Percentiles rank a stretch among this genome's conserved stretches.
These are phyloP conservation scores for Dasysyrphus tricinctus DNA, from an alignment of 2,888 invertebrate species.

Conservation along the genomic window DNA sequence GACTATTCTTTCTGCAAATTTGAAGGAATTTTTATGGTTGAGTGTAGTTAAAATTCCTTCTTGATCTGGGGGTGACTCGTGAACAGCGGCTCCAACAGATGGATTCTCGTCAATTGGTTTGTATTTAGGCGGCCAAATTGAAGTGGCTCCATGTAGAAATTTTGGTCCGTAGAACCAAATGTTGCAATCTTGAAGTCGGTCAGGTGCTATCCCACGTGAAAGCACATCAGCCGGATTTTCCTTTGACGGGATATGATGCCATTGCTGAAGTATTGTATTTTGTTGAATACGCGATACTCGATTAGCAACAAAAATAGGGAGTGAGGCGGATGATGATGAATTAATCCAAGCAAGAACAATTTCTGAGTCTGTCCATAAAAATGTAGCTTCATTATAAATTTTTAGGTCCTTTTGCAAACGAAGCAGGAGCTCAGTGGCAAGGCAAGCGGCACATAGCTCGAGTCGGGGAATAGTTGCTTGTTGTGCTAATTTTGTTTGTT, in stretches of 20 bases:
- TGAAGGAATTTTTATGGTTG: not conserved
- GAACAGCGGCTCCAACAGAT: not conserved
- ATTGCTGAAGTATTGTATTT: too few relatives aligned
- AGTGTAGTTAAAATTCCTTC: not conserved
- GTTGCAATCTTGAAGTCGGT: not conserved
- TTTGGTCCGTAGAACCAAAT: not conserved
- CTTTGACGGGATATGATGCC: not conserved
- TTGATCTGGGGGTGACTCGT: not conserved
- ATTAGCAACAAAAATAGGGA: too few relatives aligned
- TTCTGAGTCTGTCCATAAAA: too few relatives aligned
- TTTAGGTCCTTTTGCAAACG: too few relatives aligned
- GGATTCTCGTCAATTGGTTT: not conserved
- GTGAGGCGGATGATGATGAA: too few relatives aligned
- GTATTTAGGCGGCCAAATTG: not conserved
- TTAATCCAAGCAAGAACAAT: too few relatives aligned
- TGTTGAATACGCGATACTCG: too few relatives aligned
- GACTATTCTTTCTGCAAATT: not conserved
- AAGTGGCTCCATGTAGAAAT: not conserved
- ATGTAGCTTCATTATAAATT: too few relatives aligned
- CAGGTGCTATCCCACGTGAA: not conserved
- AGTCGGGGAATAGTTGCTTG: too few relatives aligned
- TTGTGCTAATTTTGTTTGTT: too few relatives aligned
- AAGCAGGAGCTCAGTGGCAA: too few relatives aligned
- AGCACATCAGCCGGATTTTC: not conserved
- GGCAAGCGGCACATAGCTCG: too few relatives aligned